Evolutionary conservation across 2,888 invertebrate genomes (phyloP).

Genomic region (Orthosia incerta): DNA sequence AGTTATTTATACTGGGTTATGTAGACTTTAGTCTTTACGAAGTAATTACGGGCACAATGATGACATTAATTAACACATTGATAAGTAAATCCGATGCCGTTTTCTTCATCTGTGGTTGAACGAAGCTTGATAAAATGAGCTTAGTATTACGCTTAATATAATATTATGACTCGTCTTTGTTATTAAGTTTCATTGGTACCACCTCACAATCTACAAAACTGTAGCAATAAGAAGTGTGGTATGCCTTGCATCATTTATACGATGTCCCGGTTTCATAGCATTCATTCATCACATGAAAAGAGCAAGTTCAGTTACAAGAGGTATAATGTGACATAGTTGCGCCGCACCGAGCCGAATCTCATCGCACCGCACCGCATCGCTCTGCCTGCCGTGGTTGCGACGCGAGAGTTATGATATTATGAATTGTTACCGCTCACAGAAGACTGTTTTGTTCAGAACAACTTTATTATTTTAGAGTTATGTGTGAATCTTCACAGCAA

Average conservation of each 20-base stretch:
- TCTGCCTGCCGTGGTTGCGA: neutral
- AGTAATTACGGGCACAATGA: neutral
- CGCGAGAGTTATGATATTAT: neutral
- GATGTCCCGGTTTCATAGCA: constrained; percentile 1
- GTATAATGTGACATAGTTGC: neutral
- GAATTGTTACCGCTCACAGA: constrained; percentile 12
- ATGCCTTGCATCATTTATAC: neutral
- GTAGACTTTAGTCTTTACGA: neutral
- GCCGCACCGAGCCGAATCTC: too few relatives aligned
- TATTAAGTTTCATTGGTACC: neutral
- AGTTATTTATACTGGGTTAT: neutral
- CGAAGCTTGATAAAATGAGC: constrained; percentile 1
- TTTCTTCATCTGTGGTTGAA: neutral
- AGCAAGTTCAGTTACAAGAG: constrained; percentile 6
- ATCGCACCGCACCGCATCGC: neutral
- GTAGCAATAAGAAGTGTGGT: neutral
- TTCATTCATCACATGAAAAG: constrained; percentile 5
- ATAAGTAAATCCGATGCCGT: neutral
- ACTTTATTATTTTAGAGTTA: constrained; percentile 27
- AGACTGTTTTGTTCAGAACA: constrained; percentile 12
- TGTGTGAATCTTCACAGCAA: neutral
- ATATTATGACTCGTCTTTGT: neutral
- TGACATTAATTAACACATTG: too few relatives aligned
- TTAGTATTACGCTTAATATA: neutral
- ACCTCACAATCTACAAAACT: neutral